Evolutionary conservation across 2,113 vertebrate species (phyloP).

Genomic region (Sula dactylatra): DNA sequence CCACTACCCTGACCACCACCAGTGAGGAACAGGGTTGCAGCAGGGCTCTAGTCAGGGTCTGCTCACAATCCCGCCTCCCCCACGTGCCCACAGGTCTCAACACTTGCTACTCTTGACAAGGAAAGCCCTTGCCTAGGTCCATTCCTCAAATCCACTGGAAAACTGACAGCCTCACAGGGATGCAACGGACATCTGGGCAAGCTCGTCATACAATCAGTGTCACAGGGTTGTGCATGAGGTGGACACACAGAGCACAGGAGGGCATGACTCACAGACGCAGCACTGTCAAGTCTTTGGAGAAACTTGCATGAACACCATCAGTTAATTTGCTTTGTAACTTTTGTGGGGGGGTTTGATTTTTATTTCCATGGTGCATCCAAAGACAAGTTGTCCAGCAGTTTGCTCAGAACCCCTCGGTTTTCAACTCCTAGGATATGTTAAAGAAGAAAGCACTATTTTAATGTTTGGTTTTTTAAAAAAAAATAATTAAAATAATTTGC

Average conservation of each 20-base stretch:
- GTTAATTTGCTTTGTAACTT: conserved; percentile 73
- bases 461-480: conserved; percentile 71
- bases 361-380: conserved; percentile 76
- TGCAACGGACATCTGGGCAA: conserved; percentile 56
- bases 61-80: neutral
- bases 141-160: conserved; percentile 10
- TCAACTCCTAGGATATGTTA: conserved; percentile 73
- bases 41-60: neutral
- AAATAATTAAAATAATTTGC: conserved; percentile 79
- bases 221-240: conserved; percentile 58
- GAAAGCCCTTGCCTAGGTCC: conserved; percentile 4
- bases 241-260: conserved; percentile 71
- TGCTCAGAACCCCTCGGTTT: conserved; percentile 72
- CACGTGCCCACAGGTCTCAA: neutral
- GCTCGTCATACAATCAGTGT: conserved; percentile 59
- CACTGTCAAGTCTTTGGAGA: conserved; percentile 73
- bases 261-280: conserved; percentile 73
- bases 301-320: conserved; percentile 71
- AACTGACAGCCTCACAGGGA: conserved; percentile 48
- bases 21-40: neutral
- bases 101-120: neutral
- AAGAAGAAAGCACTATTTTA: conserved; percentile 79
- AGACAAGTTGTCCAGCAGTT: conserved; percentile 76
- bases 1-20: neutral
- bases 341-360: conserved; percentile 69